Evolutionary conservation across 1,140 invertebrate species (phyloP).

Genomic region (Magallana gigas): DNA sequence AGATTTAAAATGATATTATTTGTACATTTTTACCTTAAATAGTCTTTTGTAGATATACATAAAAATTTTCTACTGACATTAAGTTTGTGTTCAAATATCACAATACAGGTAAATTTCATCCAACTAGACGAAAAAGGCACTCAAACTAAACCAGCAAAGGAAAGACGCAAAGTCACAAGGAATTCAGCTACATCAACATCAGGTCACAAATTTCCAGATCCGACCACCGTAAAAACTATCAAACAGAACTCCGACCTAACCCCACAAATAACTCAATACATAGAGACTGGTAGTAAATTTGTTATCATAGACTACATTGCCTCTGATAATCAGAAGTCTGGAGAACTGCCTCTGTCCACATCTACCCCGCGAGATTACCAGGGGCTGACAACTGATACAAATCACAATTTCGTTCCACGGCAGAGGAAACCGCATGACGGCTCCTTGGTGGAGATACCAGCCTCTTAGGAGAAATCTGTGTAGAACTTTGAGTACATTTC

Average conservation of each 20-base stretch:
- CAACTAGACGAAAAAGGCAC: conserved; percentile 10
- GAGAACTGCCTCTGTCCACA: not conserved
- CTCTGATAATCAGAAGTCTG: not conserved
- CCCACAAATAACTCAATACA: not conserved
- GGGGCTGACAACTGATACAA: not conserved
- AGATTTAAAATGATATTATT: too few species aligned
- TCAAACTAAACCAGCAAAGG: not conserved
- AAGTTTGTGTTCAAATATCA: too few species aligned
- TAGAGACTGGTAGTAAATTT: conserved; percentile 26
- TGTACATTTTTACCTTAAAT: too few species aligned
- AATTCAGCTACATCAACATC: conserved; percentile 6
- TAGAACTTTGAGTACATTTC: not conserved
- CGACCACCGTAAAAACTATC: not conserved
- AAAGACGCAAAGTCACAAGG: not conserved
- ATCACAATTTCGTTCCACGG: conserved; percentile 5
- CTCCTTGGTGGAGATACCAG: not conserved
- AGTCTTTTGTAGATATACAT: too few species aligned
- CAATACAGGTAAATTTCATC: not conserved
- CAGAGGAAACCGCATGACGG: conserved; percentile 4
- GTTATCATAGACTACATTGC: conserved; percentile 5
- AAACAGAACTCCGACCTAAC: not conserved
- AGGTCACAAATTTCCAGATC: not conserved
- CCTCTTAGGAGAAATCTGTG: not conserved
- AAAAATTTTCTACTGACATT: too few species aligned
- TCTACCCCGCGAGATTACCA: not conserved